These are phyloP conservation scores for Epirrita christyi DNA, from an alignment of 2,888 invertebrate genomes.

Conservation along the genomic window DNA sequence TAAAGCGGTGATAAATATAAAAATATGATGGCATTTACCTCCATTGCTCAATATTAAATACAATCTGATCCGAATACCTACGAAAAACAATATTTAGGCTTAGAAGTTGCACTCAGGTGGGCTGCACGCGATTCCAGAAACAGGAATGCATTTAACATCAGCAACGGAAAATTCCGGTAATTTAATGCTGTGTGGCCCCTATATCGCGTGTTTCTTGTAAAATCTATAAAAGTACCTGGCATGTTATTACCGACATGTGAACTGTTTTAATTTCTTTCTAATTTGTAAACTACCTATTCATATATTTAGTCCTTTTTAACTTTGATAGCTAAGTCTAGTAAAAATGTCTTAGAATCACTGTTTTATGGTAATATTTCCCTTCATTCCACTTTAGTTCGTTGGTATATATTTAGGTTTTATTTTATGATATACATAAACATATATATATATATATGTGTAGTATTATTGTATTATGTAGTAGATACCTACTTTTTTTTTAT, in stretches of 20 bases:
- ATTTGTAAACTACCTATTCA: constrained; percentile 27
- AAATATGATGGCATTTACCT: not conserved
- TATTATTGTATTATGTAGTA: too few species aligned
- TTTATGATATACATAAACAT: too few species aligned
- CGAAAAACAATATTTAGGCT: constrained; percentile 39
- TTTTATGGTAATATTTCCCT: too few species aligned
- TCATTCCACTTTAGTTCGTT: too few species aligned
- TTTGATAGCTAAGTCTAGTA: too few species aligned
- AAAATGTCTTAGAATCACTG: too few species aligned
- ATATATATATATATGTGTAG: too few species aligned
- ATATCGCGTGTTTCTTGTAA: constrained; percentile 67
- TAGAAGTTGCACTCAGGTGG: constrained; percentile 51
- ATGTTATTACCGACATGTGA: constrained; percentile 36
- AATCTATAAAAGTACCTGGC: constrained; percentile 53
- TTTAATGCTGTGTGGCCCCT: constrained; percentile 68
- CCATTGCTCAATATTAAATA: constrained; percentile 1
- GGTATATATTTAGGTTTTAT: too few species aligned
- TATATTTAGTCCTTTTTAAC: too few species aligned
- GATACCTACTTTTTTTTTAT: too few species aligned
- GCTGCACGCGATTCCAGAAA: constrained; percentile 71
- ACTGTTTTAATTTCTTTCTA: constrained; percentile 33
- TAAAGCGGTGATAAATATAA: too few species aligned
- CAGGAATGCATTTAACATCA: constrained; percentile 78
- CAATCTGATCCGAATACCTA: constrained; percentile 30
- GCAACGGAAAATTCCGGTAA: constrained; percentile 74